Base-by-base conservation (phyloP, 2,113 vertebrate genomes). In the Lycaon pictus region DNA sequence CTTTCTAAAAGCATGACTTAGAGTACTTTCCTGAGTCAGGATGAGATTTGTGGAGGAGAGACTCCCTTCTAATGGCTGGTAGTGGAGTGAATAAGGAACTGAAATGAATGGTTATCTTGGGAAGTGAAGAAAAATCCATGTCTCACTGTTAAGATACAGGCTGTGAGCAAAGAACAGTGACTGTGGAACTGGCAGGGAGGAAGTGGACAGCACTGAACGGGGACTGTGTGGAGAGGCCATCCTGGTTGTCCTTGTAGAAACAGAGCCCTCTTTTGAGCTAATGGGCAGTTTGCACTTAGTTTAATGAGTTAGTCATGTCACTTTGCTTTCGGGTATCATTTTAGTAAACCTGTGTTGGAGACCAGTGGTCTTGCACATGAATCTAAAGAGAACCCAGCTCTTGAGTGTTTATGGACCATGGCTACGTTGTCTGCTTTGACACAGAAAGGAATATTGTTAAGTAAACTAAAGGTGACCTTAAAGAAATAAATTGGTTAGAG, bases 331-430 rank as follows among this genome's bases (percentile, higher is more conserved):
- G 0, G 17, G 27, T 3, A 11, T 2, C 6, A 7, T 74, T 25
- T 86, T n/a, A 51, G 56, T 19, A 77, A 63, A 37, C 58, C 27
- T 60, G 65, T 17, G 5, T 93, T 92, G 25, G 51, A 93, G 58
- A 53, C 20, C 27, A 5, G 8, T 9, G 9, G 58, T 20, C 22
- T 35, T 67, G 10, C 1, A 8, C 10, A 2, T 0, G 27, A 60
- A 2, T 92, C 56, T 37, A n/a, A 74, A 22, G 71, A 94, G 62
- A 67, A 11, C 27, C 71, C 7, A 3, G 4, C 62, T 76, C 37
- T 35, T 23, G 85, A 51, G 81, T 51, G 48, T 51, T 11, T 22
- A n/a, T 53, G 88, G 35, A n/a, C 35, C 17, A 0, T 20, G 2
- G 69, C 25, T 81, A 11, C 35, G 0, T 51, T 37, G 6, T 60